Evolutionary conservation across 2,113 vertebrate species (phyloP).

Genomic region (Eptesicus fuscus): DNA sequence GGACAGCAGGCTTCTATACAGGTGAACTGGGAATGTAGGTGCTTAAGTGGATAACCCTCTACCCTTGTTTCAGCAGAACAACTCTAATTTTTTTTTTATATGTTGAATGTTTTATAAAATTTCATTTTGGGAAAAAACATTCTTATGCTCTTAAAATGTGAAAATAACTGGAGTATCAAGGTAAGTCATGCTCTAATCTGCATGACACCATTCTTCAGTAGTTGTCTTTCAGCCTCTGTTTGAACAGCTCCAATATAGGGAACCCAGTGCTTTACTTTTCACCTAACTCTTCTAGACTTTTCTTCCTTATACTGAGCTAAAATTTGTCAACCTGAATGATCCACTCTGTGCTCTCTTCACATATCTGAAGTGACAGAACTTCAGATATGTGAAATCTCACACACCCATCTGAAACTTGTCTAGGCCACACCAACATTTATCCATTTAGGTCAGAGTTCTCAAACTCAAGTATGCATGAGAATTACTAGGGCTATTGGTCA

Average conservation of each 20-base stretch:
- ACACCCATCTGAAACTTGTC: background rate
- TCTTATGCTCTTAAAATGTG: conserved; percentile 1
- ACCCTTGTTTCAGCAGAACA: background rate
- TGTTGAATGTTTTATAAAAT: background rate
- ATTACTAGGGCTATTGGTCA: background rate
- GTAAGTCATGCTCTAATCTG: background rate
- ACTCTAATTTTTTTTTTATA: background rate
- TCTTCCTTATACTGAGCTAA: background rate
- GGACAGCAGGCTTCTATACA: background rate
- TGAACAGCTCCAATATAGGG: background rate
- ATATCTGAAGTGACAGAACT: background rate
- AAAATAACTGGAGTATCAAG: background rate
- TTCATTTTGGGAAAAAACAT: background rate
- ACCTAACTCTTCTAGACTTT: background rate
- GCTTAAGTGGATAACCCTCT: background rate
- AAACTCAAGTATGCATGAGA: background rate
- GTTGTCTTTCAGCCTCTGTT: background rate
- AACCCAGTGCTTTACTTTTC: background rate
- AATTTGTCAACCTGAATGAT: background rate
- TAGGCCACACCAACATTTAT: background rate
- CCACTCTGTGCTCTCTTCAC: background rate
- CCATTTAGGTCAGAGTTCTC: background rate
- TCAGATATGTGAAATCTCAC: background rate
- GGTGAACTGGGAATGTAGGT: background rate
- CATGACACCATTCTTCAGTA: background rate